Evolutionary conservation across 2,888 invertebrate genomes (phyloP).

Genomic region (Podabrus alpinus): DNA sequence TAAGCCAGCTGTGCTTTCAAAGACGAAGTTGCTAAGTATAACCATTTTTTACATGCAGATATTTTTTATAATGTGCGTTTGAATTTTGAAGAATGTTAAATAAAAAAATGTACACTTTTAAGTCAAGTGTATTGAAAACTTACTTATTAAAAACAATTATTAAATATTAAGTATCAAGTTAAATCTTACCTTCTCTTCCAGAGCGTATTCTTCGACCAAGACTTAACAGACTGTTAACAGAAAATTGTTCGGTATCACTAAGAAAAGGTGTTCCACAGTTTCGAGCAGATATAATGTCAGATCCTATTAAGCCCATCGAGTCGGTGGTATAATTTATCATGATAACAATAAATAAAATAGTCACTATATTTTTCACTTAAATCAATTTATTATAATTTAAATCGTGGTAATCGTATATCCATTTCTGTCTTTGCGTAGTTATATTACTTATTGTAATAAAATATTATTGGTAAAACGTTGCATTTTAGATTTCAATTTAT

Average conservation of each 20-base stretch:
- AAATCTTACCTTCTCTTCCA: conserved; percentile 42
- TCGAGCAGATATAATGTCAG: conserved; percentile 18
- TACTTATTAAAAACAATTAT: too few species aligned
- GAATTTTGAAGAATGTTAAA: not conserved
- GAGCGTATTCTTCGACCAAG: conserved; percentile 45
- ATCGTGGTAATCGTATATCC: not conserved
- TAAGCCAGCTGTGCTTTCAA: conserved; percentile 24
- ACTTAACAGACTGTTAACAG: conserved; percentile 52
- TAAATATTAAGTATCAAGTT: not conserved
- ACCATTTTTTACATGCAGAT: not conserved
- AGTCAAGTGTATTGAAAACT: too few species aligned
- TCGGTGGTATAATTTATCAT: conserved; percentile 46
- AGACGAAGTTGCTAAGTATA: conserved; percentile 17
- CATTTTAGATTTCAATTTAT: not conserved
- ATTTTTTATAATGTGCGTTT: not conserved
- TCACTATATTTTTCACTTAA: not conserved
- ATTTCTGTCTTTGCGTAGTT: not conserved
- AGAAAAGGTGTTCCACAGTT: conserved; percentile 41
- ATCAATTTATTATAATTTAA: not conserved
- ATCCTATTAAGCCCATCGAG: conserved; percentile 36
- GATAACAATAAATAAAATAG: not conserved
- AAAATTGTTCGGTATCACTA: conserved; percentile 51
- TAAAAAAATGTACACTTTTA: too few species aligned
- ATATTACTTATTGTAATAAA: not conserved
- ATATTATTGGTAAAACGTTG: not conserved